Evolutionary conservation across 53 echinoderm and acorn worm genomes (phyloP), one percentile per base, ranked within the genome.

Genomic region (Crossaster papposus): DNA sequence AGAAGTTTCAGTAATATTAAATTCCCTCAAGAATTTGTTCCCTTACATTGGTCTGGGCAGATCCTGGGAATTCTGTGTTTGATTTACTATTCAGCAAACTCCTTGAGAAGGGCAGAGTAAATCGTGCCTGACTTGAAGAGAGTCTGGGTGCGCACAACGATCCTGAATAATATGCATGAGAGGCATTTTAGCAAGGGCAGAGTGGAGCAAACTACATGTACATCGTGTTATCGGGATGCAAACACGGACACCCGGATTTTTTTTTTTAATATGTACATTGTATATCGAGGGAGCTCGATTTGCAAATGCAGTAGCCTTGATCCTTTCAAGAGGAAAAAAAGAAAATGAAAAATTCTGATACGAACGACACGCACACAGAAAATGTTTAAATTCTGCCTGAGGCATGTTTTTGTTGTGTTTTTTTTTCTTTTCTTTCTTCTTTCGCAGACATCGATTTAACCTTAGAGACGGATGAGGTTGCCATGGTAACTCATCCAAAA

Each of bases 101-200:
- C 37, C 65, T 83, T 83, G 38, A 70, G 50, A 83, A n/a, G 29
- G 70, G 83, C 37, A 24, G 37, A 64, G 28, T 70, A 83, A 83
- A 83, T 70, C 83, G 51, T 83, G 83, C 83, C 83, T 83, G 50
- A 37, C 70, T 15, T 83, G 15, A 36, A 83, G 44, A 83, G 70
- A n/a, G 26, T 26, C 68, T 28, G 83, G 70, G 28, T 70, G 29
- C 36, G 9, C 44, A 23, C 31, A 14, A 74, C 34, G 14, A 35
- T 74, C n/a, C 35, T 17, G 28, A 68, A 65, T 64, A 81, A 65
- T 83, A 83, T 83, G 44, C 68, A 70, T 83, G 51, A 83, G 83
- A 33, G 0, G 14, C 34, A 34, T 74, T 35, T 10, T 14, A 83
- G 37, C 83, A 68, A 83, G 83, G 83, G 31, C 75, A 36, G 34